Evolutionary conservation across 1,140 invertebrate genomes (phyloP), one percentile per base, ranked within the genome.

Genomic region (Achatina immaculata): DNA sequence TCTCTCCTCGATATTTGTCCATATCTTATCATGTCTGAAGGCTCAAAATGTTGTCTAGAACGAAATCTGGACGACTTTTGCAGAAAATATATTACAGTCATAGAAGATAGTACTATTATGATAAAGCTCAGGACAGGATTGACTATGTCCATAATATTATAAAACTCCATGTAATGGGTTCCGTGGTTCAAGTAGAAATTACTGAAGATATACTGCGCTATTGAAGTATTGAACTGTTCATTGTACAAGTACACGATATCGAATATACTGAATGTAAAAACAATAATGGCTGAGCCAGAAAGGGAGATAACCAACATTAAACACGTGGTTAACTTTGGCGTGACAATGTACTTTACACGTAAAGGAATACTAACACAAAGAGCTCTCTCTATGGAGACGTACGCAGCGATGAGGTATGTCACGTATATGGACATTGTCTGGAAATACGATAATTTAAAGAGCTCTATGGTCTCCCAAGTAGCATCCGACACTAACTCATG

Each of bases 81-180:
- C 14, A 72, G 69, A 28, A 38, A 38, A 38, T 72, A 72, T 28
- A 72, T 38, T 16, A 72, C 42, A 38, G 42, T 72, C 14, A 14
- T 38, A 19, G 69, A n/a, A 38, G 31, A 38, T 19, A 36, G 34
- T 28, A 42, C 38, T 9, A 72, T 72, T 6, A 42, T 16, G 38
- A 72, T 9, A 14, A 72, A 72, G 69, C 69, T n/a, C 31, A 72
- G 19, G 31, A 72, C 42, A 7, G 69, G 69, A 36, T 72, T 38
- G 69, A 72, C 14, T 28, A 72, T 38, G 69, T 36, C 38, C 9
- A 72, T 38, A 7, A 72, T 19, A 16, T 72, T 72, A 36, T n/a
- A 72, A 14, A 16, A 34, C 14, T 34, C 31, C 14, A 72, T 72
- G 38, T 38, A 19, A 14, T 38, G 14, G 28, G 7, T 19, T 16